phyloP scores from a whole-genome alignment of 2,888 invertebrate genomes.

The Anarsia innoxiella region DNA sequence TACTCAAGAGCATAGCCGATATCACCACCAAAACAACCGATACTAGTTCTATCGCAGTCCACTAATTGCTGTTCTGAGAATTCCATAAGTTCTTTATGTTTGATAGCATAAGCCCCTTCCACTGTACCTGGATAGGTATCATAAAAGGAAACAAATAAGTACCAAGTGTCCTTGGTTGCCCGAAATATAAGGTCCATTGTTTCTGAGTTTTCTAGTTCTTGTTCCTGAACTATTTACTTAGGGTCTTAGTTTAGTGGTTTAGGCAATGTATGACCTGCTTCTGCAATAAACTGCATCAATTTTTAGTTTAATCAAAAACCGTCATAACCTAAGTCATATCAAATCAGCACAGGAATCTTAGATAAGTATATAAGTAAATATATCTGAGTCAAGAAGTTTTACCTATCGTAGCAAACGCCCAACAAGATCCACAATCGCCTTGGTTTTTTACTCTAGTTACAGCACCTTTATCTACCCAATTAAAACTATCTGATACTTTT shows the following conservation, averaged over 20 bases:
- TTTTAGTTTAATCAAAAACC: no score
- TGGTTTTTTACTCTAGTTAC: neutral
- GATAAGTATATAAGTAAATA: neutral
- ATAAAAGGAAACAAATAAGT: no score
- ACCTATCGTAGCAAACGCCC: constrained; percentile 1
- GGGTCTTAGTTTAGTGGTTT: no score
- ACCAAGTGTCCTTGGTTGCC: no score
- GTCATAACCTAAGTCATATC: no score
- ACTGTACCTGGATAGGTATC: no score
- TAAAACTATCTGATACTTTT: neutral
- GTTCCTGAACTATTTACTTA: no score
- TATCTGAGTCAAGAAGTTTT: neutral
- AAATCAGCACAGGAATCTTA: no score
- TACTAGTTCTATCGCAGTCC: neutral
- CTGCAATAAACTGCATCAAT: no score
- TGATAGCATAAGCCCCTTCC: neutral
- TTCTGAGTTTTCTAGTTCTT: no score
- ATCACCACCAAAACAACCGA: neutral
- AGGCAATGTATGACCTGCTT: no score
- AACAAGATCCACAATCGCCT: neutral
- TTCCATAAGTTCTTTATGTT: neutral
- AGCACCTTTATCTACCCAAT: neutral
- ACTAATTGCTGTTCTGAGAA: neutral
- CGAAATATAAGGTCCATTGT: no score
- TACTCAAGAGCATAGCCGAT: neutral